phyloP scores from a whole-genome alignment of 2,797 vertebrate genomes.

The Lutjanus campechanus region DNA sequence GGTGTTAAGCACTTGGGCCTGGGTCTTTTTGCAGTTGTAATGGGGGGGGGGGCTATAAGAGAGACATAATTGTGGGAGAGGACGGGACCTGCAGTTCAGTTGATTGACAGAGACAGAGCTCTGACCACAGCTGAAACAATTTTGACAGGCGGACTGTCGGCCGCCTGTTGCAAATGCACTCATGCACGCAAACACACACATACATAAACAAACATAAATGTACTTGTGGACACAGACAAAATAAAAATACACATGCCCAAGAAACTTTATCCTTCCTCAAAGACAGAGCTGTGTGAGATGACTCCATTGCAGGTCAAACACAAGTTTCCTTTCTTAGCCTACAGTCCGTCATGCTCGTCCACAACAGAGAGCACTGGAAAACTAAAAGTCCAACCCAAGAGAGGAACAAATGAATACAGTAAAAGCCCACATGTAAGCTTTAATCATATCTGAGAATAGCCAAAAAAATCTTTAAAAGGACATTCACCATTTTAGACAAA shows the following conservation, averaged over 20 bases:
- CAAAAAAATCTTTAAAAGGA: slow-evolving; percentile 12
- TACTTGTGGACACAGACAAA: slow-evolving; percentile 16
- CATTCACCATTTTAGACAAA: slow-evolving; percentile 10
- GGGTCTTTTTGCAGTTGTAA: slow-evolving; percentile 7
- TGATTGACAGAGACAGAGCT: slow-evolving; percentile 79
- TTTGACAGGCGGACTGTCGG: slow-evolving; percentile 51
- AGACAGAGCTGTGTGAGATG: slow-evolving; percentile 46
- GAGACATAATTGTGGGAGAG: slow-evolving; percentile 39
- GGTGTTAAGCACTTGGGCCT: slow-evolving; percentile 35
- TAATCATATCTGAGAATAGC: slow-evolving; percentile 12
- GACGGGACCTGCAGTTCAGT: slow-evolving; percentile 38
- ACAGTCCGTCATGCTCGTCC: slow-evolving; percentile 27
- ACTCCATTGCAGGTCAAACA: slow-evolving; percentile 44
- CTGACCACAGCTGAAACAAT: slow-evolving; percentile 81
- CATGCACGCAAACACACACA: slow-evolving; percentile 37
- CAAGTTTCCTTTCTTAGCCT: slow-evolving; percentile 57
- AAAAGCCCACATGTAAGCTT: slow-evolving; percentile 24
- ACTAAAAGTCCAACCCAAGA: slow-evolving; percentile 21
- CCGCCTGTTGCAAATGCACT: slow-evolving; percentile 50
- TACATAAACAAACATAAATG: slow-evolving; percentile 49
- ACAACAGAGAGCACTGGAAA: slow-evolving; percentile 33
- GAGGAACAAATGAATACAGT: slow-evolving; percentile 40
- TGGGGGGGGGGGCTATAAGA: slow-evolving; percentile 8
- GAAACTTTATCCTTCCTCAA: slow-evolving; percentile 70
- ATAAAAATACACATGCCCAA: slow-evolving; percentile 53